Evolutionary conservation across 1,140 invertebrate genomes (phyloP).

Genomic region (Phymastichus coffea): DNA sequence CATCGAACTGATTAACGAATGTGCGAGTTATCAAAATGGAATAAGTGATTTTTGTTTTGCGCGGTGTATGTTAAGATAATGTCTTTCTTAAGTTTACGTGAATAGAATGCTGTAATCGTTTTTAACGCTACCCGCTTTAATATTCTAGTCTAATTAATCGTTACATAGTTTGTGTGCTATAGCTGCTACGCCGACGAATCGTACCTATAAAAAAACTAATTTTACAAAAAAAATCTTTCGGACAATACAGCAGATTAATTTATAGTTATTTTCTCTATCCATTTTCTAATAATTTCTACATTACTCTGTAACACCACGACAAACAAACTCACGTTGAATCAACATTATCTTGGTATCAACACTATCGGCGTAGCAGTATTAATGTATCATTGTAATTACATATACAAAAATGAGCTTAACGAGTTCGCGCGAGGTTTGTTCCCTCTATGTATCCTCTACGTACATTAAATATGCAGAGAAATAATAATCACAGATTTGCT

Average conservation of each 20-base stretch:
- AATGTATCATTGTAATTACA: background rate
- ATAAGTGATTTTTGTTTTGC: conserved; percentile 33
- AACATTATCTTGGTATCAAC: conserved; percentile 4
- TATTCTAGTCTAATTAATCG: conserved; percentile 22
- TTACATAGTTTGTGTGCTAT: conserved; percentile 19
- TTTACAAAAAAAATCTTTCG: too few relatives aligned
- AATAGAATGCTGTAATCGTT: conserved; percentile 4
- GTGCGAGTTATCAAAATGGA: too few relatives aligned
- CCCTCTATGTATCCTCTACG: conserved; percentile 1
- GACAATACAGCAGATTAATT: too few relatives aligned
- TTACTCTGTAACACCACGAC: too few relatives aligned
- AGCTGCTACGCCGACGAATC: conserved; percentile 7
- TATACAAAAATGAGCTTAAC: conserved; percentile 35
- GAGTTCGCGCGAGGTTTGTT: conserved; percentile 40
- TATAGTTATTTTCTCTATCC: too few relatives aligned
- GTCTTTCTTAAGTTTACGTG: conserved; percentile 3
- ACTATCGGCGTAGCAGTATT: conserved; percentile 32
- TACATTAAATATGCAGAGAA: conserved; percentile 32
- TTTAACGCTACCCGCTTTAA: conserved; percentile 5
- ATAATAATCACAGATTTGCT: conserved; percentile 43
- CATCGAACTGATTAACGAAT: conserved; percentile 41
- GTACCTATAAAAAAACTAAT: too few relatives aligned
- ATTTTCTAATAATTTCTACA: too few relatives aligned
- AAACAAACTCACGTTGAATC: too few relatives aligned
- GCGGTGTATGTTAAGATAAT: conserved; percentile 29